Conservation (phyloP, 2,113 vertebrate genomes). For the Macrotis lagotis region DNA sequence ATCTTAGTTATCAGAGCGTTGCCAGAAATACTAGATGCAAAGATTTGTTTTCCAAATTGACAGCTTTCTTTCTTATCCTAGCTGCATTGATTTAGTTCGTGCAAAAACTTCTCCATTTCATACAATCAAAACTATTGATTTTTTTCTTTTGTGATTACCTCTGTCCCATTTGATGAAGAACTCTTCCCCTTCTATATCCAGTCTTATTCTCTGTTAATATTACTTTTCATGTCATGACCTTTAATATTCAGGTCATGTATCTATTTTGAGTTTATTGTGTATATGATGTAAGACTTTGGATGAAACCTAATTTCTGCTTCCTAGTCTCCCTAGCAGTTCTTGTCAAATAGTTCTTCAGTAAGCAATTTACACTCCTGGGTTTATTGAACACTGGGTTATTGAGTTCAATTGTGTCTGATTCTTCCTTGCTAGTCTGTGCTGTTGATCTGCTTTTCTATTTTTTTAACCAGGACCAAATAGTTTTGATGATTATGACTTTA, state of each 20-base stretch:
- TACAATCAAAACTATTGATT: background rate
- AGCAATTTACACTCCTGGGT: background rate
- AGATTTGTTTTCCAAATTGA: background rate
- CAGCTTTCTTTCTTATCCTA: background rate
- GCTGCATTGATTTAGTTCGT: background rate
- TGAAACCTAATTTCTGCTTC: background rate
- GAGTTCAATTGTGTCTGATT: background rate
- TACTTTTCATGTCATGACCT: background rate
- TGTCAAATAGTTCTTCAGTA: background rate
- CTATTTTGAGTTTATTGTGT: background rate
- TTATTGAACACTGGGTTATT: background rate
- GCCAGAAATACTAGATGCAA: background rate
- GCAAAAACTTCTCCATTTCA: background rate
- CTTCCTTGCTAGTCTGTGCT: background rate
- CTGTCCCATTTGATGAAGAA: background rate
- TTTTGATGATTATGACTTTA: background rate
- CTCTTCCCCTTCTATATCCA: background rate
- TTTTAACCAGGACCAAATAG: background rate
- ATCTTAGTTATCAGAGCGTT: background rate
- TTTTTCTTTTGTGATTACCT: background rate
- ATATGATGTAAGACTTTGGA: background rate
- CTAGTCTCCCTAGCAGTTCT: background rate
- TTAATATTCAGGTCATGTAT: slow-evolving; percentile 1
- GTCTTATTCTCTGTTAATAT: background rate
- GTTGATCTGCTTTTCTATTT: background rate